Base-by-base conservation (phyloP, 2,888 invertebrate species). In the Idaea biselata region DNA sequence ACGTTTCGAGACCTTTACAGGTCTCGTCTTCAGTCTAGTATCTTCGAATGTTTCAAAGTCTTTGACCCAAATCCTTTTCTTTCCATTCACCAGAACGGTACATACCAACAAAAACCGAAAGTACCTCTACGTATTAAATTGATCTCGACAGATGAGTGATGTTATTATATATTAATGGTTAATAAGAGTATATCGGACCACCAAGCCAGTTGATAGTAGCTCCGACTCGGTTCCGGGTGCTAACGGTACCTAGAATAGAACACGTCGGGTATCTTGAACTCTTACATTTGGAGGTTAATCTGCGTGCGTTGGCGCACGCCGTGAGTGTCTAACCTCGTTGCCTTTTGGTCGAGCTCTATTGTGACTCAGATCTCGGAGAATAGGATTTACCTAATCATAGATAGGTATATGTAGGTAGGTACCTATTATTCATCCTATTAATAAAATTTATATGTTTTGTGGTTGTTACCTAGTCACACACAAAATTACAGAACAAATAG, bases 211-310 rank as follows among this genome's bases (percentile, higher is more conserved):
- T 14, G 44, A 44, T 44, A 44, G 44, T 44, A 44, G 44, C 14
- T 14, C 3, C 14, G 14, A 44, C 44, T 44, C 44, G 14, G 44
- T 44, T 44, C 44, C 44, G 44, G 44, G 44, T 44, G 11, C 11
- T 44, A 44, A 44, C 44, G 44, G 44, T 44, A 44, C 44, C 44
- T 44, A 44, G 44, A 44, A 44, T 44, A 44, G 44, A 44, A 44
- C 44, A 44, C 11, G 44, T 11, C 44, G 44, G 44, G 44, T 6
- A 44, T 44, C 44, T 44, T 44, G 44, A 44, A 44, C 44, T 44
- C 44, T 44, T 44, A 14, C 44, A 44, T 44, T 44, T 44, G 44
- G 44, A 44, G 44, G 44, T 44, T 44, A 44, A 44, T 44, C 44
- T 44, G 44, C 44, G 44, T 44, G 44, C 44, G 44, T 44, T 44